Percentiles rank a stretch among this genome's conserved stretches.
These are phyloP conservation scores for Rhinoraja longicauda DNA, from an alignment of 2,797 vertebrate genomes.

Conservation along the genomic window DNA sequence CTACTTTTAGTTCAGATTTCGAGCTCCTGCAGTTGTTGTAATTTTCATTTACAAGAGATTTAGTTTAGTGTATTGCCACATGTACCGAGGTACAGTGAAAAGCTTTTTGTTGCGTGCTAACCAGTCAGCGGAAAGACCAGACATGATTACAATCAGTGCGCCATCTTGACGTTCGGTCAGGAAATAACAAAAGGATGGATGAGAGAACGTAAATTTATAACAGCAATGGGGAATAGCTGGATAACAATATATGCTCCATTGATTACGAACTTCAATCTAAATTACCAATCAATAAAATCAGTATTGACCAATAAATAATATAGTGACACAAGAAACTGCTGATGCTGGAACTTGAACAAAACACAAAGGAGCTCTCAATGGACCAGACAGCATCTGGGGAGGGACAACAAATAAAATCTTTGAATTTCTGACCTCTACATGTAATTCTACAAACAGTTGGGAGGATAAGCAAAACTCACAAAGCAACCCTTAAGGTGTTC, in stretches of 20 bases:
- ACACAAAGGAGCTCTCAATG: no score
- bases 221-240: neutral
- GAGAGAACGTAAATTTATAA: neutral
- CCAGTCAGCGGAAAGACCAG: no score
- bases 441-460: neutral
- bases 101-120: no score
- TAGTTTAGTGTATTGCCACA: no score
- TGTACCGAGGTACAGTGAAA: no score
- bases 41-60: no score
- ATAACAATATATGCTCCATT: neutral
- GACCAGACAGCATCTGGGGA: no score
- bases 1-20: no score
- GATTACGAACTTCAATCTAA: neutral
- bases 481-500: neutral
- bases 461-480: neutral
- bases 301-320: neutral
- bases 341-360: no score
- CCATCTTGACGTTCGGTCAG: neutral
- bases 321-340: neutral
- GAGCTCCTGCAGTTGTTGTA: no score
- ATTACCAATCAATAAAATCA: constrained; percentile 1
- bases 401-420: neutral
- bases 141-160: no score
- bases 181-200: neutral
- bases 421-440: neutral